A percentile compares a stretch with the other conserved stretches of the same genome.
These are phyloP conservation scores for Anableps anableps DNA, from an alignment of 2,797 vertebrate species.

Conservation along the genomic window DNA sequence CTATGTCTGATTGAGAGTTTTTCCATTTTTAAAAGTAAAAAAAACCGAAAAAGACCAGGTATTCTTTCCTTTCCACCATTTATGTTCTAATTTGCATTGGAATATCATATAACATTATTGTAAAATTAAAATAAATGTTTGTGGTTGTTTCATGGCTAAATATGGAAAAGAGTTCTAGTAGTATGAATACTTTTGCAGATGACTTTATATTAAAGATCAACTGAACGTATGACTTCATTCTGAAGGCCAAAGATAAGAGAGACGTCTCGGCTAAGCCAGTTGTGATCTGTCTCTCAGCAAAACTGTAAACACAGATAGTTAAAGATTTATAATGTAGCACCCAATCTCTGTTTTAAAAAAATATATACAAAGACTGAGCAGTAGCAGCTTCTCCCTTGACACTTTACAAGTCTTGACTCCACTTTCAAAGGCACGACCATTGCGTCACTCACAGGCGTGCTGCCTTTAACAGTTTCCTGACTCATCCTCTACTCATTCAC, in stretches of 20 bases:
- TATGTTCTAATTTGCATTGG: not conserved
- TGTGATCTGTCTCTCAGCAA: constrained; percentile 24
- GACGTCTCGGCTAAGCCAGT: constrained; percentile 40
- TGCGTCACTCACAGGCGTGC: constrained; percentile 24
- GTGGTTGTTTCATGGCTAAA: not conserved
- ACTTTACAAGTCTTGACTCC: constrained; percentile 21
- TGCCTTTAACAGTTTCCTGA: constrained; percentile 47
- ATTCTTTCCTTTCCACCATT: not conserved
- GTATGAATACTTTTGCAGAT: not conserved
- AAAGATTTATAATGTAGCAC: constrained; percentile 9
- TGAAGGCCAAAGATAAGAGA: constrained; percentile 44
- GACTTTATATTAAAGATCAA: constrained; percentile 51
- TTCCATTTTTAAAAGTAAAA: not conserved
- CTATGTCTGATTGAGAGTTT: not conserved
- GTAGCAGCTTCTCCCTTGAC: constrained; percentile 26
- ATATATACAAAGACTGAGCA: constrained; percentile 1
- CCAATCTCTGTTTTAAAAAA: constrained; percentile 20
- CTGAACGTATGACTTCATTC: constrained; percentile 59
- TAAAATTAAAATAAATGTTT: not conserved
- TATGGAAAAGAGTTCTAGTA: not conserved
- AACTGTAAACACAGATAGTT: not conserved
- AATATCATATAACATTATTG: not conserved
- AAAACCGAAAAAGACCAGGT: too few species aligned
- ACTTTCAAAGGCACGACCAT: constrained; percentile 32
- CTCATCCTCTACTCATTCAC: constrained; percentile 50